A percentile compares a stretch with the other conserved stretches of the same genome.
Conservation (phyloP, 2,113 vertebrate species). For the Euleptes europaea region DNA sequence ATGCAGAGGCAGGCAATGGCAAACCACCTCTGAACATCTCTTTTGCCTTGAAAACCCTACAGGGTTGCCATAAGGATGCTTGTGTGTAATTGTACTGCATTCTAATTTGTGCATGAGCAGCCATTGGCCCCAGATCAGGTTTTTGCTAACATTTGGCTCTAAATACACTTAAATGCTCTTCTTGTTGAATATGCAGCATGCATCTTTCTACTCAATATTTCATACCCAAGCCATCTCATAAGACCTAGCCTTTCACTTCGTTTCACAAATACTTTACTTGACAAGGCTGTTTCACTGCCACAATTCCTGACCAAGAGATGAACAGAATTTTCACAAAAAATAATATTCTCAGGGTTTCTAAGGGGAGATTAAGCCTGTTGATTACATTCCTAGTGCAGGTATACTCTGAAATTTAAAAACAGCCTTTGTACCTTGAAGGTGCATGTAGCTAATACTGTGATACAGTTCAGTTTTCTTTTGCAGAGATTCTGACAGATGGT, state of each 20-base stretch:
- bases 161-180: neutral
- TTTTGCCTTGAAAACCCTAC: too few relatives aligned
- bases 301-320: too few relatives aligned
- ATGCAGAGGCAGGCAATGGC: too few relatives aligned
- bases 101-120: neutral
- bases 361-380: neutral
- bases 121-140: neutral
- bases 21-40: too few relatives aligned
- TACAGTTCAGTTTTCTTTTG: slow-evolving; percentile 53
- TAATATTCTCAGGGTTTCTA: too few relatives aligned
- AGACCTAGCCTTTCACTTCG: too few relatives aligned
- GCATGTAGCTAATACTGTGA: slow-evolving; percentile 43
- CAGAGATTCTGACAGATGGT: slow-evolving; percentile 68
- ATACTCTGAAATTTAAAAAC: too few relatives aligned
- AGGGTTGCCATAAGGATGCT: neutral
- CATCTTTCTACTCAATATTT: too few relatives aligned
- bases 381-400: neutral
- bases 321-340: too few relatives aligned
- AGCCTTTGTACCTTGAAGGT: slow-evolving; percentile 59
- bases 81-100: neutral
- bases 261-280: too few relatives aligned
- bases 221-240: too few relatives aligned
- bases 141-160: neutral
- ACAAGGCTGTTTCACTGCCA: too few relatives aligned
- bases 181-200: neutral